Evolutionary conservation across 2,888 invertebrate species (phyloP).

Genomic region (Orthonevra nobilis): DNA sequence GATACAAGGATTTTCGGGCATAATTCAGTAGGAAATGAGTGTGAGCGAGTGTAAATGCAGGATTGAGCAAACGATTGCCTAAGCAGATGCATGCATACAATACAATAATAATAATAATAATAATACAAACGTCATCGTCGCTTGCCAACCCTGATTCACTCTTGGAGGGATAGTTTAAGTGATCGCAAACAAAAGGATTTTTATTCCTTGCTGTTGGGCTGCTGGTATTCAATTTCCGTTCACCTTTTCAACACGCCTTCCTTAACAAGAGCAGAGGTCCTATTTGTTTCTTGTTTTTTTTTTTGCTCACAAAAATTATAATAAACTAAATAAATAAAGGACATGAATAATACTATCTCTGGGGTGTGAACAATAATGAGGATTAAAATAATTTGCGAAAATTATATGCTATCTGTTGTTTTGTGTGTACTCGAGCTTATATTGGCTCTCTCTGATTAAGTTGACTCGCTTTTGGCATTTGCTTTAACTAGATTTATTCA

Average conservation of each 20-base stretch:
- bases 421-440: no score
- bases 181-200: slow-evolving; percentile 64
- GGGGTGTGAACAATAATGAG: slow-evolving; percentile 6
- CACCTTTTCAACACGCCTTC: slow-evolving; percentile 67
- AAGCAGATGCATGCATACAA: slow-evolving; percentile 64
- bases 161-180: slow-evolving; percentile 49
- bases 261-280: slow-evolving; percentile 12
- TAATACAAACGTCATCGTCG: slow-evolving; percentile 19
- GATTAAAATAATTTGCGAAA: not conserved
- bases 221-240: slow-evolving; percentile 65
- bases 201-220: slow-evolving; percentile 43
- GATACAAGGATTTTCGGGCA: slow-evolving; percentile 65
- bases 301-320: slow-evolving; percentile 38
- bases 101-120: slow-evolving; percentile 13
- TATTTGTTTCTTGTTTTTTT: no score
- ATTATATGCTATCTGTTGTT: no score
- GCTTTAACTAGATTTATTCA: no score
- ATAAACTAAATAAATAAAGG: slow-evolving; percentile 27
- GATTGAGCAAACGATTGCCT: slow-evolving; percentile 61
- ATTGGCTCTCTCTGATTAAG: no score
- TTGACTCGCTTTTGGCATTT: no score
- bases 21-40: slow-evolving; percentile 57
- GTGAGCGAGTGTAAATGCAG: slow-evolving; percentile 55
- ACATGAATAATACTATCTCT: slow-evolving; percentile 45
- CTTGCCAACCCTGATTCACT: slow-evolving; percentile 35